Conservation (phyloP, 2,113 vertebrate species). For the Machaerirhynchus nigripectus region DNA sequence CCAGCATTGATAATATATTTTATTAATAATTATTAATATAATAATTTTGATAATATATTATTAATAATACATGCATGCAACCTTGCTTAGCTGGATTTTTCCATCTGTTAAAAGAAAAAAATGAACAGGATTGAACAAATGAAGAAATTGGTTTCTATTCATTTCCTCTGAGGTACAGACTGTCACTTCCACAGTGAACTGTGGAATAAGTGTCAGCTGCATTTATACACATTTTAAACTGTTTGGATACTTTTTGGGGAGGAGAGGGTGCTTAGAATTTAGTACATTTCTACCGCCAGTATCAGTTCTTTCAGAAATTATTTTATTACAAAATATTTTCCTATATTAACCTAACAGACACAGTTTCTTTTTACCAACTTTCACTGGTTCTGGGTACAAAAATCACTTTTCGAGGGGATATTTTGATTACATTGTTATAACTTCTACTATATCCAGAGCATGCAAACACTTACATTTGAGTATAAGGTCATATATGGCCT, state of each 20-base stretch:
- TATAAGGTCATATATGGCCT: not conserved
- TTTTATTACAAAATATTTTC: not conserved
- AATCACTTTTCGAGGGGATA: not conserved
- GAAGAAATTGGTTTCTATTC: not conserved
- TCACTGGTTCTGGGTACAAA: rapidly evolving
- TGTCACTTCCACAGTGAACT: not conserved
- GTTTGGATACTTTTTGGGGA: not conserved
- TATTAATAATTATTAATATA: not conserved
- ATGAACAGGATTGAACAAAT: not conserved
- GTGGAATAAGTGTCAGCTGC: not conserved
- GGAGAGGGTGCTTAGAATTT: not conserved
- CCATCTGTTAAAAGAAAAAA: not conserved
- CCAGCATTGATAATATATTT: not conserved
- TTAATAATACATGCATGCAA: not conserved
- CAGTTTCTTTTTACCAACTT: not conserved
- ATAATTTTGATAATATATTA: not conserved
- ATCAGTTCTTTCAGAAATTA: not conserved
- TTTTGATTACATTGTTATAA: not conserved
- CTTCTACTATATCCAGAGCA: not conserved
- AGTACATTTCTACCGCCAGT: not conserved
- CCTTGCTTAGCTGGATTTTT: not conserved
- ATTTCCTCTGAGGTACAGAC: not conserved
- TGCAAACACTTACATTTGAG: not conserved
- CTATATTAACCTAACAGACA: not conserved
- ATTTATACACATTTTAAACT: not conserved